Evolutionary conservation across 2,888 invertebrate genomes (phyloP).

Genomic region (Chrysolina americana): DNA sequence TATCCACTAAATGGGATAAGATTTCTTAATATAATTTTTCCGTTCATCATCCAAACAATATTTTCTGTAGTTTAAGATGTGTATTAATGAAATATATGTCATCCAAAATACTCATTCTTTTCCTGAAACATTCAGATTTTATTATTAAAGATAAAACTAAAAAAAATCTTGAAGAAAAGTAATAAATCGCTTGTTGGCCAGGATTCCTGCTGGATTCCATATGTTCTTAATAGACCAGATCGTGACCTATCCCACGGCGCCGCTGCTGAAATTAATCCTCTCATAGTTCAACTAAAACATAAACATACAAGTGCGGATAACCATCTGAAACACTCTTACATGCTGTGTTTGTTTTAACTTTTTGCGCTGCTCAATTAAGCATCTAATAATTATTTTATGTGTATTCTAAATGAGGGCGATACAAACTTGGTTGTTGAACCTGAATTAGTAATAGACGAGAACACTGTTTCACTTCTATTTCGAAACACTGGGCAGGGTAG

Average conservation of each 20-base stretch:
- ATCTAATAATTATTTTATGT: conserved; percentile 22
- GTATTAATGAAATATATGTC: too few species aligned
- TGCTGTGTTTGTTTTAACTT: conserved; percentile 4
- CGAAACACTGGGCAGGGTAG: background rate
- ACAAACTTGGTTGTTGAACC: conserved; percentile 40
- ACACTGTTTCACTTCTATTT: conserved; percentile 28
- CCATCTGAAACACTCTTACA: background rate
- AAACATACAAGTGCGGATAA: conserved; percentile 17
- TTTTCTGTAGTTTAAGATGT: too few species aligned
- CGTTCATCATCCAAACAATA: too few species aligned
- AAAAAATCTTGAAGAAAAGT: too few species aligned
- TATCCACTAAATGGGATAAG: too few species aligned
- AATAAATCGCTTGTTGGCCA: background rate
- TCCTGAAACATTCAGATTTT: too few species aligned
- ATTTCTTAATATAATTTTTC: too few species aligned
- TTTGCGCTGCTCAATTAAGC: conserved; percentile 19
- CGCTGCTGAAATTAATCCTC: conserved; percentile 11
- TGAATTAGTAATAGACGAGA: conserved; percentile 24
- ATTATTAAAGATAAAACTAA: too few species aligned
- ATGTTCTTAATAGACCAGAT: background rate
- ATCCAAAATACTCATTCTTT: too few species aligned
- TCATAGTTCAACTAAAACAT: background rate
- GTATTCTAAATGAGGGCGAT: conserved; percentile 27
- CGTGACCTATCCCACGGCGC: conserved; percentile 11
- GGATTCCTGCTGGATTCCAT: background rate